Evolutionary conservation across 2,888 invertebrate species (phyloP).

Genomic region (Marasmarcha lunaedactyla): DNA sequence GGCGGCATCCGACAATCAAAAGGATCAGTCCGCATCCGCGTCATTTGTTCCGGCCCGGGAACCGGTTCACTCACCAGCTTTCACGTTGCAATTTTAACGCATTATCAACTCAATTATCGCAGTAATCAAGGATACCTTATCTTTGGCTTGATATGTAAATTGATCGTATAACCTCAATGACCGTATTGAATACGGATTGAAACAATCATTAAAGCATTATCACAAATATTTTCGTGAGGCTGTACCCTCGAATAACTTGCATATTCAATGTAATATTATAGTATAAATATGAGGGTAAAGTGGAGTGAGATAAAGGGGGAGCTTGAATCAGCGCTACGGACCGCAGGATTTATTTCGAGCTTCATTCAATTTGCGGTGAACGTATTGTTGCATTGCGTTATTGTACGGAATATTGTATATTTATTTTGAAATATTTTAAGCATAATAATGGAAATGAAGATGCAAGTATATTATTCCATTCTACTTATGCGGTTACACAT

Average conservation of each 20-base stretch:
- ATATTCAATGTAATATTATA: neutral
- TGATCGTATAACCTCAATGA: neutral
- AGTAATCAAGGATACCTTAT: neutral
- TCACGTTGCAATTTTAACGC: no score
- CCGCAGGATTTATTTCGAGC: constrained; percentile 62
- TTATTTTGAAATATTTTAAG: constrained; percentile 8
- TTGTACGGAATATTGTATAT: constrained; percentile 21
- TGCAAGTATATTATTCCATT: constrained; percentile 13
- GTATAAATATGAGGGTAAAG: neutral
- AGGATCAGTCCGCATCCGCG: no score
- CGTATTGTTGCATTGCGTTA: constrained; percentile 58
- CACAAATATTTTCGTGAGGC: neutral
- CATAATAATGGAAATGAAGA: constrained; percentile 9
- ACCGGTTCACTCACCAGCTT: no score
- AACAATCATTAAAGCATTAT: neutral
- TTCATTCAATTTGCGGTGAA: constrained; percentile 64
- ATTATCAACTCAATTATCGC: no score
- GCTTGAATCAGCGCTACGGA: constrained; percentile 44
- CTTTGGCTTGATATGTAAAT: neutral
- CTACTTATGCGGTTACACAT: no score
- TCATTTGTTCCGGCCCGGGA: no score
- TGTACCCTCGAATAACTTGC: no score
- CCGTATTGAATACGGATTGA: no score
- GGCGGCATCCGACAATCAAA: no score
- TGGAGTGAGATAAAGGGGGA: constrained; percentile 25